phyloP scores from a whole-genome alignment of 2,113 vertebrate genomes.

The Thalassarche chlororhynchos region DNA sequence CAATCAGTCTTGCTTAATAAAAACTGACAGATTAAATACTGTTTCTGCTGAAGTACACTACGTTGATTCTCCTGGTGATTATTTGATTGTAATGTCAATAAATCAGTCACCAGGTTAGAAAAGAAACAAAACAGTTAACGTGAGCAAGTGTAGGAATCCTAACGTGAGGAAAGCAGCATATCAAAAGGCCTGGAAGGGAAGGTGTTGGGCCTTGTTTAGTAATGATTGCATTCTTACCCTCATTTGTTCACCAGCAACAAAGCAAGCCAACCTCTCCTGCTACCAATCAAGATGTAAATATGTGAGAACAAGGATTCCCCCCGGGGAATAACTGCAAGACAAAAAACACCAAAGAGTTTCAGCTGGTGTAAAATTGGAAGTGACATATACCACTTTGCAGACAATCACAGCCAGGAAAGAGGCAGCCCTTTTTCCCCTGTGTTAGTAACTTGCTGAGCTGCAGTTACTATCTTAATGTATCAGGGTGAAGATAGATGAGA shows the following conservation, averaged over 20 bases:
- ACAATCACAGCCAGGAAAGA: background rate
- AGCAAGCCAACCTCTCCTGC: background rate
- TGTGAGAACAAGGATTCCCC: background rate
- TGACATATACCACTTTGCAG: background rate
- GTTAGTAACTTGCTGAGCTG: background rate
- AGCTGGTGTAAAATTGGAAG: background rate
- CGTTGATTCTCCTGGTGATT: background rate
- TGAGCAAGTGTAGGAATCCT: background rate
- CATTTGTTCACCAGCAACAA: background rate
- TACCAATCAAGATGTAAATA: background rate
- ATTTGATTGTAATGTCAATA: background rate
- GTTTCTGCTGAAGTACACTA: background rate
- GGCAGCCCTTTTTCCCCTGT: background rate
- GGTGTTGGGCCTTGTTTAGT: background rate
- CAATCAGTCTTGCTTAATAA: background rate
- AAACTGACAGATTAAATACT: background rate
- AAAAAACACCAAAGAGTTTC: background rate
- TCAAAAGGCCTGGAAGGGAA: background rate
- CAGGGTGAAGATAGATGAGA: background rate
- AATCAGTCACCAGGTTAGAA: background rate
- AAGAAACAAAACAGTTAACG: background rate
- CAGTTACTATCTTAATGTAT: background rate
- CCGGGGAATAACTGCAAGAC: background rate
- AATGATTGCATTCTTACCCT: background rate
- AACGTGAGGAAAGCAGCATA: background rate